Percentiles rank a stretch among this genome's conserved stretches.
These are phyloP conservation scores for Cheilinus undulatus DNA, from an alignment of 2,113 vertebrate genomes.

Conservation along the genomic window DNA sequence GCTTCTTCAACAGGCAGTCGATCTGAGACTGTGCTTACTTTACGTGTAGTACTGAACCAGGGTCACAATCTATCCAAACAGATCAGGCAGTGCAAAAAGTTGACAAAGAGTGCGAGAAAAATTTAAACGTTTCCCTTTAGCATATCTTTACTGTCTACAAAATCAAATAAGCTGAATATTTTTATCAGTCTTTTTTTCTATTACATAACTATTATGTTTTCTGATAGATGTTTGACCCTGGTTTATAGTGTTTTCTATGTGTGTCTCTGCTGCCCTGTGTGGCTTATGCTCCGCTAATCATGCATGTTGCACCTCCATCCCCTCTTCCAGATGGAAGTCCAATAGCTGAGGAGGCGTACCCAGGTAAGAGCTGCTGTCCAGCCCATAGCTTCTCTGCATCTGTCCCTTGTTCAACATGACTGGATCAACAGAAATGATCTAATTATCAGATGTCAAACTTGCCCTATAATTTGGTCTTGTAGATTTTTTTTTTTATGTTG, in stretches of 20 bases:
- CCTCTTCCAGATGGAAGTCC: constrained; percentile 95
- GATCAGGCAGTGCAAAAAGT: background rate
- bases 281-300: constrained; percentile 88
- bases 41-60: constrained; percentile 25
- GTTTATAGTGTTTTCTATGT: constrained; percentile 53
- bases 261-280: constrained; percentile 81
- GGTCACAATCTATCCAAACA: constrained; percentile 30
- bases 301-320: constrained; percentile 92
- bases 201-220: background rate
- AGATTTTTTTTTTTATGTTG: no score
- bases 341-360: constrained; percentile 88
- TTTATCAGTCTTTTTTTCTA: background rate
- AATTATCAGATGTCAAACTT: background rate
- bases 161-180: background rate
- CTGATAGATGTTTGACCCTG: constrained; percentile 22
- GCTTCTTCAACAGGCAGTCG: background rate
- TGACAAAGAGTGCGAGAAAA: no score
- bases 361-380: constrained; percentile 90
- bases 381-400: constrained; percentile 36
- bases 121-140: no score
- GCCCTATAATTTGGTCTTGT: background rate
- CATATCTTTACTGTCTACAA: background rate
- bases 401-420: background rate
- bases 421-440: background rate
- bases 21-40: constrained; percentile 21